Evolutionary conservation across 2,113 vertebrate species (phyloP).

Genomic region (Cynocephalus volans): DNA sequence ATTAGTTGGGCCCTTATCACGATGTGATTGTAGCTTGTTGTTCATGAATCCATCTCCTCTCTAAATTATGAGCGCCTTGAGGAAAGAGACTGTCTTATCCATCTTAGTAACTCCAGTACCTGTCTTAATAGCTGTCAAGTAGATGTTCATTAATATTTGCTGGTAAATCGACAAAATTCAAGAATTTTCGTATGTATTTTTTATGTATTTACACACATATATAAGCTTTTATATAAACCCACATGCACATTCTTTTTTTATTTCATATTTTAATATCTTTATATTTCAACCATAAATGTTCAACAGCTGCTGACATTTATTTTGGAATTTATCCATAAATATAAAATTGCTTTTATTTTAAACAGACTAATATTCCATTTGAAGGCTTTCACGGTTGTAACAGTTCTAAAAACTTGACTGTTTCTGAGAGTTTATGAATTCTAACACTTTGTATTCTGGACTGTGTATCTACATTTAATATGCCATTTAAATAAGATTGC

Average conservation of each 20-base stretch:
- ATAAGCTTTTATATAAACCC: background rate
- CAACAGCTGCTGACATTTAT: constrained; percentile 13
- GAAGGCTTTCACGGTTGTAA: background rate
- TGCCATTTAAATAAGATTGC: background rate
- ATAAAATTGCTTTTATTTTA: constrained; percentile 50
- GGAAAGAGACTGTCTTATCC: background rate
- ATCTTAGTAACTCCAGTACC: background rate
- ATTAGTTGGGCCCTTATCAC: background rate
- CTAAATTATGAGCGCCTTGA: background rate
- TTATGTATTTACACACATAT: background rate
- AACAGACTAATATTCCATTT: constrained; percentile 16
- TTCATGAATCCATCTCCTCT: background rate
- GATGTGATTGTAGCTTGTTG: background rate
- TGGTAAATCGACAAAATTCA: background rate
- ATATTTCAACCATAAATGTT: background rate
- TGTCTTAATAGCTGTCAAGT: background rate
- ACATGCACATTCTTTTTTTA: background rate
- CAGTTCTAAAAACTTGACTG: constrained; percentile 34
- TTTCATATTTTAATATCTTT: background rate
- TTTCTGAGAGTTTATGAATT: constrained; percentile 34
- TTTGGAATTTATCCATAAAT: constrained; percentile 19
- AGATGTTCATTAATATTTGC: constrained; percentile 4
- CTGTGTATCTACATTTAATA: background rate
- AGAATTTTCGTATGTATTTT: too few species aligned
- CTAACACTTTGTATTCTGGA: background rate